Evolutionary conservation across 92 coral and sea anemone species (phyloP), one percentile per base, ranked within the genome.

Genomic region (Paramuricea clavata): DNA sequence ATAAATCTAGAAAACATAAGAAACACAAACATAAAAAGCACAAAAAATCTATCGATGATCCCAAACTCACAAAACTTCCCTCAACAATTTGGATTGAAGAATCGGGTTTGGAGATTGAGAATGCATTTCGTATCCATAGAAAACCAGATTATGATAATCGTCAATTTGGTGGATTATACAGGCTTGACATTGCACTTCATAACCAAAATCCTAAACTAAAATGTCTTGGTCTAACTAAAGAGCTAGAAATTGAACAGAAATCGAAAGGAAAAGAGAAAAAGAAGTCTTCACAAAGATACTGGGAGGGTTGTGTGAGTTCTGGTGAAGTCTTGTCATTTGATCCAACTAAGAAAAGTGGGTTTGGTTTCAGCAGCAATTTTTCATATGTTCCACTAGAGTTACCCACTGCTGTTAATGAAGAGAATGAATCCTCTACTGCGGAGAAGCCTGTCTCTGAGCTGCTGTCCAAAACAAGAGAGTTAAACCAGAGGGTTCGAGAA

Each of bases 31-130:
- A 90, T 10, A 94, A 91, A 49, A 75, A 86, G 82, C 34, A 85
- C 9, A 68, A 81, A 16, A 16, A 73, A 74, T 76, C 39, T 25
- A 64, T 34, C 21, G 86, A 87, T 31, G 81, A 87, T 15, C 93
- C 91, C 42, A 87, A 86, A 28, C 52, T 44, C 19, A 39, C 26
- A 35, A 94, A 97, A 59, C 49, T 59, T 28, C 99, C 99, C 30
- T 87, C 95, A 59, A 93, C 97, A 33, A 86, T 92, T 21, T 97
- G 99, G 99, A 86, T 94, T 80, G 99, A 97, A 23, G 99, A 97
- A 26, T 92, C 93, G 7, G 92, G 92, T 2, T 76, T 97, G 35
- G 83, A 72, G 41, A 81, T 87, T 21, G 91, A 93, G 65, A 92
- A 97, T 25, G 99, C 99, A 49, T 97, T 89, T 43, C 86, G 99